Evolutionary conservation across 2,888 invertebrate species (phyloP).

Genomic region (Platycheirus rosarum): DNA sequence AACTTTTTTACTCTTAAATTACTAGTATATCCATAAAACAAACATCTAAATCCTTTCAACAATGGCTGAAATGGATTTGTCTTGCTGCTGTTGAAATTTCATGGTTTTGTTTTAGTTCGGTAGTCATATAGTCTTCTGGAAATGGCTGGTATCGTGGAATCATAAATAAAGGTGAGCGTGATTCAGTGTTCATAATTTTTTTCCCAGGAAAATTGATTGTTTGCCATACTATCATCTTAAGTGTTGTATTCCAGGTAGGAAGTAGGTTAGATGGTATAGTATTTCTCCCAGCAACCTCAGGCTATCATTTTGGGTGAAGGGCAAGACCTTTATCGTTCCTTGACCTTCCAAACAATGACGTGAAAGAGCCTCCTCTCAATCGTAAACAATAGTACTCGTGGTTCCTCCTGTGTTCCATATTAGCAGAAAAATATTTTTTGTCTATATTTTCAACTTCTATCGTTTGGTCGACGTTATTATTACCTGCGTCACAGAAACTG

Average conservation of each 20-base stretch:
- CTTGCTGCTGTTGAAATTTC: no score
- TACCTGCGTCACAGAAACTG: slow-evolving; percentile 62
- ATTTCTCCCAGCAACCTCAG: slow-evolving; percentile 2
- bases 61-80: no score
- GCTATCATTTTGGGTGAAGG: slow-evolving; percentile 56
- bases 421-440: not conserved
- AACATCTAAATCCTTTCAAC: no score
- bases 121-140: not conserved
- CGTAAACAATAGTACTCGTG: not conserved
- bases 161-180: slow-evolving; percentile 46
- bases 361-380: not conserved
- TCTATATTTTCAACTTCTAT: slow-evolving; percentile 2
- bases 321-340: slow-evolving; percentile 57
- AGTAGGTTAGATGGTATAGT: slow-evolving; percentile 41
- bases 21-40: no score
- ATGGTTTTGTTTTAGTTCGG: no score
- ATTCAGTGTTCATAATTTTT: slow-evolving; percentile 35
- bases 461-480: not conserved
- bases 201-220: slow-evolving; percentile 34
- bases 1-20: no score
- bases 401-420: slow-evolving; percentile 9
- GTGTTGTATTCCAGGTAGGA: slow-evolving; percentile 53
- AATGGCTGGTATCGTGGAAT: slow-evolving; percentile 5
- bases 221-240: slow-evolving; percentile 1
- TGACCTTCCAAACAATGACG: slow-evolving; percentile 50